Conservation (phyloP, 2,113 vertebrate genomes). For the Elachura formosa region DNA sequence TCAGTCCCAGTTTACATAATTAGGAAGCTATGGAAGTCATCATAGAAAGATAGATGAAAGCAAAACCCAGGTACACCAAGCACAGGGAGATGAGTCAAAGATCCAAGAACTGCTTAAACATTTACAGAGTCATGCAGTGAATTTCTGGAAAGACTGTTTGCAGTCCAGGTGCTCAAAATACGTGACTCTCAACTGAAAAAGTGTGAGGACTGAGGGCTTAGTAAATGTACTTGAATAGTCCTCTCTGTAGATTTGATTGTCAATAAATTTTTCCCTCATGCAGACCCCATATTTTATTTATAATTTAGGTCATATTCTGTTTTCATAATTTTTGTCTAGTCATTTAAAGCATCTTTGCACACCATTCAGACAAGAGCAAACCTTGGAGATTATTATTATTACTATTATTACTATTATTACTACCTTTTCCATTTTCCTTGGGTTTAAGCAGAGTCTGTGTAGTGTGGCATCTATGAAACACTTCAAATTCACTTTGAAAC, state of each 20-base stretch:
- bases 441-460: not conserved
- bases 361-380: not conserved
- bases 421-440: not conserved
- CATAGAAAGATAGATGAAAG: not conserved
- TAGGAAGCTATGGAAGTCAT: not conserved
- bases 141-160: not conserved
- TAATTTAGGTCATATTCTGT: not conserved
- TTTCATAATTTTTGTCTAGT: constrained; percentile 43
- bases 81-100: not conserved
- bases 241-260: not conserved
- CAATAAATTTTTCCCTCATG: not conserved
- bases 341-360: constrained; percentile 7
- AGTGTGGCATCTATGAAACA: not conserved
- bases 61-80: not conserved
- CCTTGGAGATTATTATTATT: not conserved
- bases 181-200: not conserved
- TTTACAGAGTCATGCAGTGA: not conserved
- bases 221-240: not conserved
- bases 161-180: not conserved
- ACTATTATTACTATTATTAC: too few species aligned
- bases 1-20: not conserved
- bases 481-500: not conserved
- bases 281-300: constrained; percentile 11
- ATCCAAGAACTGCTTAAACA: not conserved
- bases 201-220: not conserved